These are phyloP conservation scores for Aurelia coerulea DNA, from an alignment of 30 jellyfish, hydroid and myxozoan species.

Conservation along the genomic window DNA sequence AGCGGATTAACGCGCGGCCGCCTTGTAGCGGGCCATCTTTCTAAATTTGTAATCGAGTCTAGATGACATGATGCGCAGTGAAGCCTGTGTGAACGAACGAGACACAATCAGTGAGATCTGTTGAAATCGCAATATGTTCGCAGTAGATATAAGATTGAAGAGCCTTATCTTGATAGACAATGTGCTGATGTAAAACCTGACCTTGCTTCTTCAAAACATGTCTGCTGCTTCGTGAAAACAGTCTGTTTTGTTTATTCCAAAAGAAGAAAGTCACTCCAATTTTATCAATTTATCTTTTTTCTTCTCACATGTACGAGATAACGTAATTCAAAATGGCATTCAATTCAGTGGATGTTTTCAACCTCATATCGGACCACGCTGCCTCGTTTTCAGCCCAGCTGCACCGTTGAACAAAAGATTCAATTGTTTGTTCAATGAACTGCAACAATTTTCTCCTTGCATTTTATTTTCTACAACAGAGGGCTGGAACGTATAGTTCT, in stretches of 20 bases:
- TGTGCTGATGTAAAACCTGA: conserved; percentile 7
- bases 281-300: no score
- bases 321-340: no score
- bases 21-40: conserved; percentile 25
- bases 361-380: no score
- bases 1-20: conserved; percentile 60
- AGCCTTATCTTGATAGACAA: conserved; percentile 23
- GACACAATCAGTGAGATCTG: conserved; percentile 14
- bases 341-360: no score
- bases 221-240: not conserved
- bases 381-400: no score
- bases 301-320: no score
- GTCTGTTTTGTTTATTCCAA: not conserved
- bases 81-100: conserved; percentile 19
- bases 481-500: no score
- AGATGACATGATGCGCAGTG: conserved; percentile 18
- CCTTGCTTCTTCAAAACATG: conserved; percentile 24
- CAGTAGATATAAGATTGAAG: conserved; percentile 22
- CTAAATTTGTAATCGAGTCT: conserved; percentile 34
- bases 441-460: no score
- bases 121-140: conserved; percentile 53
- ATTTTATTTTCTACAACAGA: no score
- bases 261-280: not conserved
- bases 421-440: no score
- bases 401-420: no score